phyloP scores from a whole-genome alignment of 2,888 invertebrate species.

The Nymphalis polychloros region DNA sequence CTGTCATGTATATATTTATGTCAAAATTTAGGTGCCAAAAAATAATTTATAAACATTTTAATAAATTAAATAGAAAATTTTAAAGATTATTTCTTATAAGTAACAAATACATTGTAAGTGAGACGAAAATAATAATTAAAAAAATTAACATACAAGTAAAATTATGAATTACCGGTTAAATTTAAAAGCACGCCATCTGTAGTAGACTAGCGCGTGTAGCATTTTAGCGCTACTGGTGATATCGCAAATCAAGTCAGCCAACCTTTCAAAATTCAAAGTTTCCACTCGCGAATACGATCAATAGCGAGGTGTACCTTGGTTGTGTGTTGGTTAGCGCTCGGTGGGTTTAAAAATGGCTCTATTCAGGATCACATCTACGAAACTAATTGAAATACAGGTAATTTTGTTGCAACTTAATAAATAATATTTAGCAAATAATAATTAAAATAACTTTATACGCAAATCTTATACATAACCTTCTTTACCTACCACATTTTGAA shows the following conservation, averaged over 20 bases:
- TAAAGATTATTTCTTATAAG: too few relatives aligned
- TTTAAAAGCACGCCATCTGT: conserved; percentile 16
- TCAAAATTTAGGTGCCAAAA: too few relatives aligned
- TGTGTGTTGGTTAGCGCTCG: conserved; percentile 61
- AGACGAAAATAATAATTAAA: too few relatives aligned
- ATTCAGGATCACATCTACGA: conserved; percentile 84
- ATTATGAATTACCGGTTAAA: neutral
- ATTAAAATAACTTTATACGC: conserved; percentile 27
- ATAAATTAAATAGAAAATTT: too few relatives aligned
- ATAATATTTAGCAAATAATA: conserved; percentile 23
- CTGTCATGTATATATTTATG: too few relatives aligned
- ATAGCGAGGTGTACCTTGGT: conserved; percentile 54
- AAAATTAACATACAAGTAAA: neutral
- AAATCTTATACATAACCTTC: conserved; percentile 44
- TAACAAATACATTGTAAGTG: too few relatives aligned
- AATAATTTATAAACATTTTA: too few relatives aligned
- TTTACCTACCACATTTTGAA: conserved; percentile 45
- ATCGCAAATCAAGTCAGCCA: conserved; percentile 28
- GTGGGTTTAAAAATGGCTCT: conserved; percentile 83
- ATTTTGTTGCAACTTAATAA: conserved; percentile 38
- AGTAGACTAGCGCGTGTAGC: neutral
- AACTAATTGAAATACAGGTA: conserved; percentile 84
- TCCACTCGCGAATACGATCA: conserved; percentile 64
- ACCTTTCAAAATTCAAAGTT: conserved; percentile 25
- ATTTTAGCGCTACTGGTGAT: conserved; percentile 18